These are phyloP conservation scores for Miniopterus natalensis DNA, from an alignment of 2,113 vertebrate species.

Conservation along the genomic window DNA sequence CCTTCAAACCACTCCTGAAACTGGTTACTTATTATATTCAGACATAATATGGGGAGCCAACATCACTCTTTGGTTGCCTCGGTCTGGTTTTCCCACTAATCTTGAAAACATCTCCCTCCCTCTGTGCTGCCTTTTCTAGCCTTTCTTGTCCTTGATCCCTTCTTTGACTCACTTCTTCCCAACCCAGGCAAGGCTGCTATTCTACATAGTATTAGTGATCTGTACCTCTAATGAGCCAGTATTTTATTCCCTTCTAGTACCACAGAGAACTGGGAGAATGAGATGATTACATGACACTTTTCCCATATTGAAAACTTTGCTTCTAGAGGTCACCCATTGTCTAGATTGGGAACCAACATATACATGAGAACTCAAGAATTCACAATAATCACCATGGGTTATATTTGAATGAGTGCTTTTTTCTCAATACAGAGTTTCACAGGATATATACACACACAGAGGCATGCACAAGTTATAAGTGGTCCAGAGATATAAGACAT, in stretches of 20 bases:
- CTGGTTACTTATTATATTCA: not conserved
- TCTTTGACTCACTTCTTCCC: not conserved
- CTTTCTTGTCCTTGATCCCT: not conserved
- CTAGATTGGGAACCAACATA: not conserved
- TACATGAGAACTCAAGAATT: not conserved
- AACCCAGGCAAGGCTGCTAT: not conserved
- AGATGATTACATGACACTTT: not conserved
- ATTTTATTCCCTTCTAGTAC: not conserved
- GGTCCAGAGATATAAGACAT: not conserved
- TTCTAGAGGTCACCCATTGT: not conserved
- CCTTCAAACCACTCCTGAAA: not conserved
- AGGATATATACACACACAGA: not conserved
- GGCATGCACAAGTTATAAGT: not conserved
- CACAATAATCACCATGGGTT: rapidly evolving
- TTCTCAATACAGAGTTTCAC: not conserved
- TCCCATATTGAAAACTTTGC: not conserved
- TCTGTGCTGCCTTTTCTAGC: not conserved
- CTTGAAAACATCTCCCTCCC: not conserved
- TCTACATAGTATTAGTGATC: not conserved
- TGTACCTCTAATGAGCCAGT: not conserved
- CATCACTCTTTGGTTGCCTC: not conserved
- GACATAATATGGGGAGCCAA: not conserved
- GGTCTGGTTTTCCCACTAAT: not conserved
- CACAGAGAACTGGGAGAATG: not conserved
- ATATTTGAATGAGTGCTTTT: not conserved